A percentile compares a stretch with the other conserved stretches of the same genome.
Conservation (phyloP, 2,113 vertebrate genomes). For the Peucedramus taeniatus region DNA sequence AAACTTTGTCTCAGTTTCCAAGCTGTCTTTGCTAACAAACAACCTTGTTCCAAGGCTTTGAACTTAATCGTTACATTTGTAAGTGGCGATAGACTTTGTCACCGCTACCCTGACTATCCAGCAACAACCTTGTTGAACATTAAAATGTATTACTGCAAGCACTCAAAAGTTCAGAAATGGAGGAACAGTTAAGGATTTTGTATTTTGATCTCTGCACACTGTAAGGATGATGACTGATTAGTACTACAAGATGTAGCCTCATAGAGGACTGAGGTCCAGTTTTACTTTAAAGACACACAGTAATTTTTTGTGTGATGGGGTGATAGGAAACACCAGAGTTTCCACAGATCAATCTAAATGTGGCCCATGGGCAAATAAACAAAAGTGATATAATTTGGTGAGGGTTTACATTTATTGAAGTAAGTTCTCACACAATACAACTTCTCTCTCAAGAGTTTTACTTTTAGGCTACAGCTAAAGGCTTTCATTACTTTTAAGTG, state of each 20-base stretch:
- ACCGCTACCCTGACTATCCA: constrained; percentile 10
- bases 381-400: not conserved
- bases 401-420: not conserved
- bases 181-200: not conserved
- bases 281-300: not conserved
- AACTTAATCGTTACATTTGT: constrained; percentile 67
- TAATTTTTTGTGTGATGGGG: not conserved
- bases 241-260: not conserved
- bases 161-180: not conserved
- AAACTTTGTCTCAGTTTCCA: constrained; percentile 53
- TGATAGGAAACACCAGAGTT: not conserved
- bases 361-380: not conserved
- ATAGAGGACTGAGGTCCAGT: not conserved
- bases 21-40: constrained; percentile 61
- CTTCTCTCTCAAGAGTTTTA: not conserved
- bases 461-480: not conserved
- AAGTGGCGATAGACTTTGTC: constrained; percentile 66
- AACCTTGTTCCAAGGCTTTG: constrained; percentile 74
- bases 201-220: not conserved
- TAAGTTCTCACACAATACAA: not conserved
- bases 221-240: not conserved
- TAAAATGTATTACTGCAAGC: not conserved
- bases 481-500: not conserved
- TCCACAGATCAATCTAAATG: not conserved
- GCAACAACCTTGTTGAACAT: not conserved